phyloP scores from a whole-genome alignment of 2,113 vertebrate species.

The Eolophus roseicapilla region DNA sequence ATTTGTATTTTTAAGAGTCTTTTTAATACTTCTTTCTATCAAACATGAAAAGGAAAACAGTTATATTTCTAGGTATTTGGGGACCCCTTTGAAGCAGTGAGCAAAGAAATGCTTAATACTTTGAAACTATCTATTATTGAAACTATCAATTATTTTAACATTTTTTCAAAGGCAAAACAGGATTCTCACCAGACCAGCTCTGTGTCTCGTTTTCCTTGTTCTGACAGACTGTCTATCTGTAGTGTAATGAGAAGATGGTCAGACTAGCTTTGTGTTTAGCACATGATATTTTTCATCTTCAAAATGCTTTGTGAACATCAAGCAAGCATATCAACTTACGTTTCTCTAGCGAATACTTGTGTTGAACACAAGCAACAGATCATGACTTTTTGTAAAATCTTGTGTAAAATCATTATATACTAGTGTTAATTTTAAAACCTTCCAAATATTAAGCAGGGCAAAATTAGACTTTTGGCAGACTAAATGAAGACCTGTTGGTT shows the following conservation, averaged over 20 bases:
- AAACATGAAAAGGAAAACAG: conserved; percentile 32
- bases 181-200: conserved; percentile 11
- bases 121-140: conserved; percentile 38
- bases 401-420: neutral
- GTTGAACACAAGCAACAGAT: neutral
- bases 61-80: conserved; percentile 26
- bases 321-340: neutral
- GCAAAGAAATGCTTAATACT: conserved; percentile 37
- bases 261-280: neutral
- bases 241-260: neutral
- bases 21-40: conserved; percentile 10
- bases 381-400: neutral
- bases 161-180: conserved; percentile 51
- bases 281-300: neutral
- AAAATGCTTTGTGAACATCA: neutral
- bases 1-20: conserved; percentile 47
- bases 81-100: conserved; percentile 32
- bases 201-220: conserved; percentile 1
- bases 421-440: neutral
- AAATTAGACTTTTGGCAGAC: neutral
- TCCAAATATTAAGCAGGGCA: neutral
- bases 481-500: neutral
- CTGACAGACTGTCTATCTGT: conserved; percentile 28
- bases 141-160: conserved; percentile 44
- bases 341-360: neutral